Evolutionary conservation across 2,888 invertebrate genomes (phyloP).

Genomic region (Amphimallon solstitiale): DNA sequence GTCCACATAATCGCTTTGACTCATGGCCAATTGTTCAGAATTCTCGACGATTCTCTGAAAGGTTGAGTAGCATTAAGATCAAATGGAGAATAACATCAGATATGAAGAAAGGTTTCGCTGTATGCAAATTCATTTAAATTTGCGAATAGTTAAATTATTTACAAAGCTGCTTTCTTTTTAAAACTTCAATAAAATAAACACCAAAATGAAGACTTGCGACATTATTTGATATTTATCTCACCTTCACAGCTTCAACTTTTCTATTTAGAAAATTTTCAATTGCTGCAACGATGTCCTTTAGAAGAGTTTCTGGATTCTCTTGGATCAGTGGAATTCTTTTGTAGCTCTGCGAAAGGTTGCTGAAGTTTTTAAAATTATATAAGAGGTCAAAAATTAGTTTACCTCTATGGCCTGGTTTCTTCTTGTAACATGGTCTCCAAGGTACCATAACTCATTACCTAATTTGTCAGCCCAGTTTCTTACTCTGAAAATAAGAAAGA

Average conservation of each 20-base stretch:
- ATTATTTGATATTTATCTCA: constrained; percentile 58
- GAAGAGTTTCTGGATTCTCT: constrained; percentile 80
- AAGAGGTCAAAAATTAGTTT: constrained; percentile 55
- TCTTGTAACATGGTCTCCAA: constrained; percentile 83
- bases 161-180: too few species aligned
- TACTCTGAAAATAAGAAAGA: constrained; percentile 73
- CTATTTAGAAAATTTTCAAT: constrained; percentile 89
- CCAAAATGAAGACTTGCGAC: too few species aligned
- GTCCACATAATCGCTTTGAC: constrained; percentile 67
- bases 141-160: too few species aligned
- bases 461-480: constrained; percentile 85
- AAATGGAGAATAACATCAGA: constrained; percentile 47
- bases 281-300: constrained; percentile 84
- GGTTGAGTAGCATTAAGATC: constrained; percentile 5
- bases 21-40: constrained; percentile 81
- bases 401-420: constrained; percentile 82
- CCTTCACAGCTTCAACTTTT: constrained; percentile 87
- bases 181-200: too few species aligned
- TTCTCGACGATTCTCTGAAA: constrained; percentile 85
- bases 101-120: too few species aligned
- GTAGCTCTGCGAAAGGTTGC: constrained; percentile 71
- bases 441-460: constrained; percentile 81
- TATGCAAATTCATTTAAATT: too few species aligned
- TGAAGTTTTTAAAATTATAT: not conserved
- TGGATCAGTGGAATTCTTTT: constrained; percentile 78